phyloP scores from a whole-genome alignment of 2,797 vertebrate genomes.

The Falco biarmicus region DNA sequence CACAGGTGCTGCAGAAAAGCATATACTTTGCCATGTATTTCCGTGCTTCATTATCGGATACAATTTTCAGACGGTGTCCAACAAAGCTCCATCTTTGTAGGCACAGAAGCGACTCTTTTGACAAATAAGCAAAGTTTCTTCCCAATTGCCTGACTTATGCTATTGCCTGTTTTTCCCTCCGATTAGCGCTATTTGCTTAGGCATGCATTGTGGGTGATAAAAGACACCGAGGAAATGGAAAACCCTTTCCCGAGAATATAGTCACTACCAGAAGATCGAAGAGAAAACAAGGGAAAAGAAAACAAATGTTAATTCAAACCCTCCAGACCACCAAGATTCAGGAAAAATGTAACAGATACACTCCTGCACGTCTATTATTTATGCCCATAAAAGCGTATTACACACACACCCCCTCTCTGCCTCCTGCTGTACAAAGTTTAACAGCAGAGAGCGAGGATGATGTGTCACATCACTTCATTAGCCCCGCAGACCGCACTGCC shows the following conservation, averaged over 20 bases:
- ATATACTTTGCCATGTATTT: not conserved
- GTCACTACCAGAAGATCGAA: not conserved
- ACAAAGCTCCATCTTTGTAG: not conserved
- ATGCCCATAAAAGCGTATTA: not conserved
- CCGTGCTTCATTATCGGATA: not conserved
- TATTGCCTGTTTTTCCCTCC: not conserved
- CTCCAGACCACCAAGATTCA: not conserved
- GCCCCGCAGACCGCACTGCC: not conserved
- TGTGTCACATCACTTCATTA: not conserved
- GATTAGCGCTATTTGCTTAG: not conserved
- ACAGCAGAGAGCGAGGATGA: not conserved
- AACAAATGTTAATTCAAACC: not conserved
- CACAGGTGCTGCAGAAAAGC: conserved; percentile 37
- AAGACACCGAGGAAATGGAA: not conserved
- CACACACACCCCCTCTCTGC: not conserved
- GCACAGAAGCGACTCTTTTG: not conserved
- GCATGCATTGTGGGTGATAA: not conserved
- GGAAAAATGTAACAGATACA: not conserved
- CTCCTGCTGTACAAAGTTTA: not conserved
- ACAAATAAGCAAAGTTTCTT: conserved; percentile 17
- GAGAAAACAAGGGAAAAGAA: not conserved
- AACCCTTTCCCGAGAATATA: not conserved
- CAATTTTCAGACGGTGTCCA: not conserved
- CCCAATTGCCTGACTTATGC: not conserved
- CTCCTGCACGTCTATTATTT: not conserved